Conservation (phyloP, 2,113 vertebrate species). For the Hippocampus mohnikei region DNA sequence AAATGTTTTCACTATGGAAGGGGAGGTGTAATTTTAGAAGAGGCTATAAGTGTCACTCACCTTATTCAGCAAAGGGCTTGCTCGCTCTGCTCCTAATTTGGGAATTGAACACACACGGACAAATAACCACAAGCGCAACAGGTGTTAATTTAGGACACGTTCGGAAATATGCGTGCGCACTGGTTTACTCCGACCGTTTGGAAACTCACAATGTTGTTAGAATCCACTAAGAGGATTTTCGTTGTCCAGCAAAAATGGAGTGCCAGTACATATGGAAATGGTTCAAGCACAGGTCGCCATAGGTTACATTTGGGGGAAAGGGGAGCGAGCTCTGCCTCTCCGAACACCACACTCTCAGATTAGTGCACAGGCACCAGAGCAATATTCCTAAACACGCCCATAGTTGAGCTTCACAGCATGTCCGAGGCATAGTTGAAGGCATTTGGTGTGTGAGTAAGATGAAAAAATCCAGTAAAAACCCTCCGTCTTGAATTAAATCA, state of each 20-base stretch:
- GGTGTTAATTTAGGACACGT: conserved; percentile 30
- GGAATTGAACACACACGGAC: conserved; percentile 47
- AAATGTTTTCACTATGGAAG: background rate
- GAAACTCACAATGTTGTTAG: no score
- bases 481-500: background rate
- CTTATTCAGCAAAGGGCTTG: conserved; percentile 49
- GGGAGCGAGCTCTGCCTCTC: no score
- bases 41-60: conserved; percentile 47
- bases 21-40: conserved; percentile 26
- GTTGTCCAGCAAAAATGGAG: no score
- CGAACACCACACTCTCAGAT: no score
- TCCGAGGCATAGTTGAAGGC: background rate
- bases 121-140: conserved; percentile 43
- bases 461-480: background rate
- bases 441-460: background rate
- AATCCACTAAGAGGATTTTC: no score
- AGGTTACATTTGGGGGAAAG: no score
- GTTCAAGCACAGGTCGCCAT: no score
- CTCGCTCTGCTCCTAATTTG: conserved; percentile 61
- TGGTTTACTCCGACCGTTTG: no score
- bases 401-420: conserved; percentile 1
- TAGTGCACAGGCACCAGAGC: no score
- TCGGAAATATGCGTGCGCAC: no score
- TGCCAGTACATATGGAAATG: no score
- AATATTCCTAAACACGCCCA: no score